Evolutionary conservation across 1,140 invertebrate species (phyloP), one percentile per base, ranked within the genome.

Genomic region (Venturia canescens): DNA sequence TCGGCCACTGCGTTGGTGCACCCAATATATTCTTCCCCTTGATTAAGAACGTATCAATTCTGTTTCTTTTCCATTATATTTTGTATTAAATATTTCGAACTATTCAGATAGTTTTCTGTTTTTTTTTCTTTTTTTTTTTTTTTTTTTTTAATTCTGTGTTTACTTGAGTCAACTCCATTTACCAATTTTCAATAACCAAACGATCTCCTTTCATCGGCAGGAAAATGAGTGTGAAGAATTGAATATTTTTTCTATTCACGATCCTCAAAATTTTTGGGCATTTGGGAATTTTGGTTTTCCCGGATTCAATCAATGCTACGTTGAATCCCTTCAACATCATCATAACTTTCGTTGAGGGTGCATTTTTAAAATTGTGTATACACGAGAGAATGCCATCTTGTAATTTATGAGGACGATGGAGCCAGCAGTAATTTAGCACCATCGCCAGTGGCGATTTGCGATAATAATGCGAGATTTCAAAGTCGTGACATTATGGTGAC

Each of bases 1-100:
- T 63, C 57, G 79, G 85, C 81, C 86, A 79, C 85, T 82, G 82
- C n/a, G n/a, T 82, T 78, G 70, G 70, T 75, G 78, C 67, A 15
- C 80, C 53, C 50, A 78, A 34, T n/a, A 34, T 34, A 34, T 34
- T 34, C 31, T 34, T 34, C 31, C 31, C 7, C 31, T 34, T 34
- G 7, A 34, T n/a, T 34, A 34, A 7, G 31, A 7, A 7, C 3
- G 31, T 34, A 7, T 3, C 7, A 34, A 7, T 7, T 34, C n/a
- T 34, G 31, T 7, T 34, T 34, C 31, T 3, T 34, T n/a, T n/a
- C n/a, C n/a, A n/a, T n/a, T n/a, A n/a, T n/a, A n/a, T n/a, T n/a
- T n/a, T n/a, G n/a, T n/a, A n/a, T n/a, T n/a, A n/a, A n/a, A n/a
- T n/a, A n/a, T n/a, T n/a, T n/a, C n/a, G n/a, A n/a, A n/a, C n/a